Conservation (phyloP, 2,113 vertebrate genomes). For the Reinhardtius hippoglossoides region DNA sequence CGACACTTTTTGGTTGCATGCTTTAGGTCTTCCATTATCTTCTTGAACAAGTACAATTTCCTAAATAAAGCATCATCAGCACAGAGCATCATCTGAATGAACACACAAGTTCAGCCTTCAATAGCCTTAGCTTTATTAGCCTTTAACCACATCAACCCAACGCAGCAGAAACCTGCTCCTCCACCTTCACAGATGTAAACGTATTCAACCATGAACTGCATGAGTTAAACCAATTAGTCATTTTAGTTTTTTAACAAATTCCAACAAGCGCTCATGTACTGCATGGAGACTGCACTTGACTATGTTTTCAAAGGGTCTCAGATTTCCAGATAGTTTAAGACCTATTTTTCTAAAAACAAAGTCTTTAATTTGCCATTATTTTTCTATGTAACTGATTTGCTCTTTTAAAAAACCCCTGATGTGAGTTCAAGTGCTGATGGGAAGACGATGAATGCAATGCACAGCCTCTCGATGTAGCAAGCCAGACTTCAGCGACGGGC, state of each 20-base stretch:
- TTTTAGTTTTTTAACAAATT: slow-evolving; percentile 53
- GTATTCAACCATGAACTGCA: slow-evolving; percentile 61
- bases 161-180: slow-evolving; percentile 31
- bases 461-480: slow-evolving; percentile 70
- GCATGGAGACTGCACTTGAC: slow-evolving; percentile 67
- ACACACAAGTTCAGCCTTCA: slow-evolving; percentile 36
- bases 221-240: slow-evolving; percentile 69
- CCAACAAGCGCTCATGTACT: slow-evolving; percentile 47
- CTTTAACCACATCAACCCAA: slow-evolving; percentile 29
- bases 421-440: slow-evolving; percentile 2
- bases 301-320: slow-evolving; percentile 38
- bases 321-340: not conserved
- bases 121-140: slow-evolving; percentile 41
- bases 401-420: slow-evolving; percentile 22
- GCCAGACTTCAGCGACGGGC: slow-evolving; percentile 21
- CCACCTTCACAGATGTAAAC: slow-evolving; percentile 46
- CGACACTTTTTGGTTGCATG: slow-evolving; percentile 29
- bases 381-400: slow-evolving; percentile 60
- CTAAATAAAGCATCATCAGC: not conserved
- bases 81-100: not conserved
- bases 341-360: slow-evolving; percentile 73
- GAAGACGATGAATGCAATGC: slow-evolving; percentile 29
- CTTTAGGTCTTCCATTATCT: slow-evolving; percentile 66
- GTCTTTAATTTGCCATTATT: slow-evolving; percentile 66
- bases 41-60: slow-evolving; percentile 19